A percentile compares a stretch with the other conserved stretches of the same genome.
phyloP scores from a whole-genome alignment of 2,797 vertebrate species.

The Tenualosa thibaudeaui region DNA sequence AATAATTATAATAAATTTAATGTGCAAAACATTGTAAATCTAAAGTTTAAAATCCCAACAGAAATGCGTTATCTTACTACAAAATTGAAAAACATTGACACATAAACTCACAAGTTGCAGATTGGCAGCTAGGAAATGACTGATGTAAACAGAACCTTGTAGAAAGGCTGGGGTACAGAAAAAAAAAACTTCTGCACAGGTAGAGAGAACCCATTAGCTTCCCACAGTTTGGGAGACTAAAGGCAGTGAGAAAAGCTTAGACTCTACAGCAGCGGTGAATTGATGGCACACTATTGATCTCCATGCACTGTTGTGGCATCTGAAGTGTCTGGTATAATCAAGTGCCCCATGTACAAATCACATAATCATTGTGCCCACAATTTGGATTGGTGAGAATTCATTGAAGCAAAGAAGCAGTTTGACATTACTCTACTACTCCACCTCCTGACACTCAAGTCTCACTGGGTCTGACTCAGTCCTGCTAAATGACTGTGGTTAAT shows the following conservation, averaged over 20 bases:
- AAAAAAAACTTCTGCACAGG: not conserved
- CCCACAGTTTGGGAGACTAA: not conserved
- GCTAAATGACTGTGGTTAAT: not conserved
- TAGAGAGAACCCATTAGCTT: not conserved
- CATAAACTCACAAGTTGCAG: no score
- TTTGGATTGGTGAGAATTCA: not conserved
- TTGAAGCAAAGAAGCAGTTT: not conserved
- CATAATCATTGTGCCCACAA: conserved; percentile 9
- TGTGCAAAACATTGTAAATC: no score
- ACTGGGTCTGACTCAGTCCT: not conserved
- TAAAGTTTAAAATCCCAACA: no score
- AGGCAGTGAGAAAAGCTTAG: not conserved
- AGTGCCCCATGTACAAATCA: conserved; percentile 16
- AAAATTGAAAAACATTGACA: no score
- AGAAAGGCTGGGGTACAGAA: no score
- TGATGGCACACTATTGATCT: conserved; percentile 18
- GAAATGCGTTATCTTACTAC: no score
- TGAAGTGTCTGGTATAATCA: conserved; percentile 17
- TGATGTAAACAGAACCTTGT: no score
- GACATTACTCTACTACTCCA: not conserved
- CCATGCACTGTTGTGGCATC: not conserved
- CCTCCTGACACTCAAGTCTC: not conserved
- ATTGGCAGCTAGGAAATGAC: no score
- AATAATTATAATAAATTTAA: no score
- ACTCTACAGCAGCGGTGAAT: not conserved